These are phyloP conservation scores for Malurus cyaneus DNA, from an alignment of 2,113 vertebrate species.

Conservation along the genomic window DNA sequence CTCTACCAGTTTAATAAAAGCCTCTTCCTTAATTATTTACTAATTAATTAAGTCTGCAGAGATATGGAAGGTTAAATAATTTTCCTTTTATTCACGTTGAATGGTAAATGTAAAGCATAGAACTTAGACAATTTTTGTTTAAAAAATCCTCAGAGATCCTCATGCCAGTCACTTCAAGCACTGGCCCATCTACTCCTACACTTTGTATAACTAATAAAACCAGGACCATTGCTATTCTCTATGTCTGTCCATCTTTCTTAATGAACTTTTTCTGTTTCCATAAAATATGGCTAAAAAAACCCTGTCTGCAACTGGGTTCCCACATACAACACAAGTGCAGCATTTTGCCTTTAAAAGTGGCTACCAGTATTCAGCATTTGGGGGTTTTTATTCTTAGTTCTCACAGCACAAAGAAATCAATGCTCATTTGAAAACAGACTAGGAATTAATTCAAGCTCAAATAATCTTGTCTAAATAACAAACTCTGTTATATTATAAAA, in stretches of 20 bases:
- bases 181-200: background rate
- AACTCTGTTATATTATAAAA: background rate
- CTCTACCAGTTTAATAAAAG: background rate
- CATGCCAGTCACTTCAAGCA: background rate
- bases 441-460: conserved; percentile 1
- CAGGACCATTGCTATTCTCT: background rate
- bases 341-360: background rate
- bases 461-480: background rate
- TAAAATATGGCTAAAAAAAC: background rate
- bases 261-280: background rate
- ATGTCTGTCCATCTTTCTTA: background rate
- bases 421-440: background rate
- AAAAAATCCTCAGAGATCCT: background rate
- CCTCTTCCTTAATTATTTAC: background rate
- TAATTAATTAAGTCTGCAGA: background rate
- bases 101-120: background rate
- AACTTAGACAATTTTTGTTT: background rate
- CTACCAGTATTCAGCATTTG: background rate
- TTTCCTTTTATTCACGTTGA: background rate
- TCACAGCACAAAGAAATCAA: background rate
- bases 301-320: background rate
- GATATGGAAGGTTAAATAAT: background rate
- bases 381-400: background rate
- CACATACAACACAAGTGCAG: background rate
- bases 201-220: background rate